Evolutionary conservation across 64 coral and sea anemone genomes (phyloP).

Genomic region (Pocillopora damicornis): DNA sequence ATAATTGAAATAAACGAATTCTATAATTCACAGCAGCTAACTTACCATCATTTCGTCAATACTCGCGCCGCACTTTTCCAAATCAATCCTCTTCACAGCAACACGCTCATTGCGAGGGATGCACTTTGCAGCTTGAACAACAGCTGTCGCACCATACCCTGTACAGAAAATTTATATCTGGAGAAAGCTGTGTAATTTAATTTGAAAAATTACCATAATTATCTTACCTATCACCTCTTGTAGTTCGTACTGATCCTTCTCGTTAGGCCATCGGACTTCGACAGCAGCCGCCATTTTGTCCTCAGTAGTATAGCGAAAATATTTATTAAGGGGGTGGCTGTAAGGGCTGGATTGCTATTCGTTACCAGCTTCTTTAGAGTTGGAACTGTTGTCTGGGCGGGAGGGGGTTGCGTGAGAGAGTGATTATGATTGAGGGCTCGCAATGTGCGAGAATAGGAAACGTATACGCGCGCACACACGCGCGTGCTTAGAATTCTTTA

Average conservation of each 20-base stretch:
- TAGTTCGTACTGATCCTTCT: constrained; percentile 76
- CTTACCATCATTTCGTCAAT: constrained; percentile 99
- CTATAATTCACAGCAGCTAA: not conserved
- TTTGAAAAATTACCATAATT: not conserved
- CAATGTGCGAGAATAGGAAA: not conserved
- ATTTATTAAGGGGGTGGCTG: not conserved
- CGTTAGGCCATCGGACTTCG: constrained; percentile 85
- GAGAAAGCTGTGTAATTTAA: too few species aligned
- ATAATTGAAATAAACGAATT: not conserved
- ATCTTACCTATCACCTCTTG: constrained; percentile 94
- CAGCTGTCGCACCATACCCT: constrained; percentile 96
- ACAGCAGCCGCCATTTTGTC: constrained; percentile 88
- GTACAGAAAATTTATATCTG: not conserved
- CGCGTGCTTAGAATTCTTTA: too few species aligned
- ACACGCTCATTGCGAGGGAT: constrained; percentile 68
- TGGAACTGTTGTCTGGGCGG: too few species aligned
- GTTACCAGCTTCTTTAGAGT: too few species aligned
- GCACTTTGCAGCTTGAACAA: constrained; percentile 90
- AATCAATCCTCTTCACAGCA: constrained; percentile 96
- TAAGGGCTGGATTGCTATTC: too few species aligned
- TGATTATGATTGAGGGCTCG: not conserved
- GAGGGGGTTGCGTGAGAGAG: too few species aligned
- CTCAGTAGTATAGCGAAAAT: not conserved
- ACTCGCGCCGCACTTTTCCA: constrained; percentile 95
- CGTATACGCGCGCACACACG: not conserved